Percentiles rank a stretch among this genome's conserved stretches.
phyloP scores from a whole-genome alignment of 2,888 invertebrate genomes.

The Troides oblongomaculatus region DNA sequence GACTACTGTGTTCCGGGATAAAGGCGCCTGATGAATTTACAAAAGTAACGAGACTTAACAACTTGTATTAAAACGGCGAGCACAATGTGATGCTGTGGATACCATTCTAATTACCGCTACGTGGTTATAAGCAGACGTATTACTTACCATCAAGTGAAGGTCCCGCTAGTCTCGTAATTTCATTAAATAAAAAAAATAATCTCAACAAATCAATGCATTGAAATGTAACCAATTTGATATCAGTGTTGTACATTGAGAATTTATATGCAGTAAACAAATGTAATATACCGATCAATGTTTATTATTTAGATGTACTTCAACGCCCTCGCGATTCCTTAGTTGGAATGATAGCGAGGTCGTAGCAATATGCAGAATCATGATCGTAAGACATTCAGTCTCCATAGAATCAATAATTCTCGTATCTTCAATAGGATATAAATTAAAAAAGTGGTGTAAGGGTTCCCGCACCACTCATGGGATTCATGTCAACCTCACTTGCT shows the following conservation, averaged over 20 bases:
- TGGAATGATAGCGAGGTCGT: neutral
- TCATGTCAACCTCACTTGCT: too few species aligned
- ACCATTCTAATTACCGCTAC: too few species aligned
- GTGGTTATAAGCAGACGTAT: too few species aligned
- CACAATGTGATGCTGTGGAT: too few species aligned
- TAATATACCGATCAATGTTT: neutral
- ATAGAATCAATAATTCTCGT: neutral
- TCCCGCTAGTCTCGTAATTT: neutral
- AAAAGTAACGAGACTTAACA: too few species aligned
- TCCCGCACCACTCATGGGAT: too few species aligned
- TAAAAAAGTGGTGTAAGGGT: too few species aligned
- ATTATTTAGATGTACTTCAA: neutral
- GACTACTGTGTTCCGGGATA: too few species aligned
- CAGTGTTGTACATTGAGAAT: neutral
- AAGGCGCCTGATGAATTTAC: too few species aligned
- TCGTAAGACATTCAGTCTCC: neutral
- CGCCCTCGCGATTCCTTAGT: neutral
- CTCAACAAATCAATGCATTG: neutral
- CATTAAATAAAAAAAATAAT: neutral
- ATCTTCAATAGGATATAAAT: neutral
- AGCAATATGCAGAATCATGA: neutral
- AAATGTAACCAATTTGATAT: constrained; percentile 13
- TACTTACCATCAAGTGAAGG: too few species aligned
- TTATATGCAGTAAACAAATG: neutral
- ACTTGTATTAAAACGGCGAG: too few species aligned